phyloP scores from a whole-genome alignment of 2,113 vertebrate genomes.

The Thunnus thynnus region DNA sequence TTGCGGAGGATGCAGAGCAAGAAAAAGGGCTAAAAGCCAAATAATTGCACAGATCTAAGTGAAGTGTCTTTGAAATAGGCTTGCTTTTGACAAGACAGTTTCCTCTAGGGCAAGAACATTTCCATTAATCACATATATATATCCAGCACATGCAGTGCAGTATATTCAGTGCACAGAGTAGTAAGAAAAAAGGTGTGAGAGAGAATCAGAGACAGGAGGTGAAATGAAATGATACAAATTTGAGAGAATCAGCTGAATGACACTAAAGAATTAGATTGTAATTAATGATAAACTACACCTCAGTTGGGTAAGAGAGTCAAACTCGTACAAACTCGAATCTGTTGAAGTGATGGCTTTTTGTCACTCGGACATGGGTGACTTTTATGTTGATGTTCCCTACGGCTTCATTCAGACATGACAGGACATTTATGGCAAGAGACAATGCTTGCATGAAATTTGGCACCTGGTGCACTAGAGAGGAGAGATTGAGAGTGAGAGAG shows the following conservation, averaged over 20 bases:
- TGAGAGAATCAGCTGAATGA: slow-evolving; percentile 19
- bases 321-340: background rate
- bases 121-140: slow-evolving; percentile 52
- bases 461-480: no score
- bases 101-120: slow-evolving; percentile 53
- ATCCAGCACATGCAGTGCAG: slow-evolving; percentile 23
- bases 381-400: no score
- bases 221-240: slow-evolving; percentile 38
- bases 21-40: slow-evolving; percentile 78
- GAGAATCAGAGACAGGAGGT: slow-evolving; percentile 12
- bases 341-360: no score
- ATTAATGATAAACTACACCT: background rate
- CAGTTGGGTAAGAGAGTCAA: slow-evolving; percentile 2
- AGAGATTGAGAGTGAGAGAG: no score
- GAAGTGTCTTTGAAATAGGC: slow-evolving; percentile 76
- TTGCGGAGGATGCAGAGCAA: slow-evolving; percentile 22
- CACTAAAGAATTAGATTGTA: slow-evolving; percentile 26
- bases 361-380: no score
- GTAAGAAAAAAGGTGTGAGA: slow-evolving; percentile 1
- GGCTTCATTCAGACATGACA: no score
- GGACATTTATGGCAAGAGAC: no score
- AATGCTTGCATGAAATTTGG: no score
- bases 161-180: slow-evolving; percentile 18
- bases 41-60: slow-evolving; percentile 73
- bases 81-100: slow-evolving; percentile 58